Conservation (phyloP, 2,113 vertebrate species). For the Oreochromis spilurus region DNA sequence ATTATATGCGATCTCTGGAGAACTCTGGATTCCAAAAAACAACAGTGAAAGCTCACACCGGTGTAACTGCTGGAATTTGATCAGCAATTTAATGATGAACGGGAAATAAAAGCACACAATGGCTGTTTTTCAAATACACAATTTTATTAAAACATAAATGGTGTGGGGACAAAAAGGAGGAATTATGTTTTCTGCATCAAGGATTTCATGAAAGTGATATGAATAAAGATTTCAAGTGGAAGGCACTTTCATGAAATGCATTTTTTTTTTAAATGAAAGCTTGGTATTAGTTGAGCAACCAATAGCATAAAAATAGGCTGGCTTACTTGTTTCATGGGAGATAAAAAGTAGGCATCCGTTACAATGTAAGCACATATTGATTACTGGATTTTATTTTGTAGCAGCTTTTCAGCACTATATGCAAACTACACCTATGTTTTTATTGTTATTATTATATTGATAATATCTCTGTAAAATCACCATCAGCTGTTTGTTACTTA, state of each 20-base stretch:
- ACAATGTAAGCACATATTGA: neutral
- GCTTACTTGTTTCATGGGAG: neutral
- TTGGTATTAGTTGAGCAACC: neutral
- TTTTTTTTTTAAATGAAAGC: neutral
- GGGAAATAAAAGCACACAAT: neutral
- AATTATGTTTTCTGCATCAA: neutral
- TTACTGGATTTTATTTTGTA: neutral
- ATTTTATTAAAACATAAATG: neutral
- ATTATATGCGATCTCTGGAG: neutral
- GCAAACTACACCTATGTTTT: neutral
- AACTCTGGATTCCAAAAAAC: neutral
- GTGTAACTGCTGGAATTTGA: neutral
- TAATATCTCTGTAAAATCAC: neutral
- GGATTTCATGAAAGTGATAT: neutral
- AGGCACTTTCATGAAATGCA: neutral
- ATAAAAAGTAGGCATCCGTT: neutral
- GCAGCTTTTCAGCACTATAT: neutral
- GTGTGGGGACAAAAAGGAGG: accelerated
- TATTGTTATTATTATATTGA: neutral
- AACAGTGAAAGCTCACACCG: neutral
- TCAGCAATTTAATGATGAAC: neutral
- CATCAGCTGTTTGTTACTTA: neutral
- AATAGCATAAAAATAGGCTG: neutral
- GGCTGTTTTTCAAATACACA: neutral
- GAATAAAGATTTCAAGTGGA: neutral